phyloP scores from a whole-genome alignment of 2,797 vertebrate genomes.

The Myiotriccus ornatus region DNA sequence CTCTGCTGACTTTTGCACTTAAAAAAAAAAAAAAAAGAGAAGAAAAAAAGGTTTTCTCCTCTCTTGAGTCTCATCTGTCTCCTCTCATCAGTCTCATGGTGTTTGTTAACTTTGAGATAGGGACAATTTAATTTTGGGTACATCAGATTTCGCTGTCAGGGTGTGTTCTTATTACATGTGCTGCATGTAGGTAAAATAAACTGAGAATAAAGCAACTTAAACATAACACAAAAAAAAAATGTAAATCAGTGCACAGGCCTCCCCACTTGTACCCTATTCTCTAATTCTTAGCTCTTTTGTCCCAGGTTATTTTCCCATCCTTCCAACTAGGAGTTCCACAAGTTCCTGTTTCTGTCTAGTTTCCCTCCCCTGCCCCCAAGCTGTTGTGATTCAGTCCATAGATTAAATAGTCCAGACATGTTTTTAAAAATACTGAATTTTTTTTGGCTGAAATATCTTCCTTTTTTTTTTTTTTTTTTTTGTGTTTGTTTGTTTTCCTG shows the following conservation, averaged over 20 bases:
- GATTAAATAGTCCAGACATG: not conserved
- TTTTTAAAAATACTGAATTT: not conserved
- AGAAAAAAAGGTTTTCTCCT: not conserved
- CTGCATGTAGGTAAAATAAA: not conserved
- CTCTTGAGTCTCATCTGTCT: not conserved
- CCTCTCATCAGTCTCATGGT: not conserved
- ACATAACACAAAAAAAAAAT: not conserved
- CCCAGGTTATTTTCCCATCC: not conserved
- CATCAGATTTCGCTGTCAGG: not conserved
- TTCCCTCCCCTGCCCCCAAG: not conserved
- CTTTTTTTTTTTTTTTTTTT: not conserved
- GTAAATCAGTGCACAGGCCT: not conserved
- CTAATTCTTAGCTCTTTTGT: not conserved
- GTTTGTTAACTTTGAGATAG: not conserved
- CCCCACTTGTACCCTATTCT: not conserved
- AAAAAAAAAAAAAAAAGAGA: not conserved
- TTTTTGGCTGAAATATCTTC: not conserved
- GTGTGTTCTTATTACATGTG: not conserved
- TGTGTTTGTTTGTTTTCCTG: not conserved
- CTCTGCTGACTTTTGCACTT: not conserved
- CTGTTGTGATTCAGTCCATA: not conserved
- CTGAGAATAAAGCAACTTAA: not conserved
- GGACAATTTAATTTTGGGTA: not conserved
- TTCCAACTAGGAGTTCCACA: not conserved
- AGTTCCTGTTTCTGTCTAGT: not conserved